A percentile compares a stretch with the other conserved stretches of the same genome.
phyloP scores from a whole-genome alignment of 2,888 invertebrate species.

The Archips xylosteana region DNA sequence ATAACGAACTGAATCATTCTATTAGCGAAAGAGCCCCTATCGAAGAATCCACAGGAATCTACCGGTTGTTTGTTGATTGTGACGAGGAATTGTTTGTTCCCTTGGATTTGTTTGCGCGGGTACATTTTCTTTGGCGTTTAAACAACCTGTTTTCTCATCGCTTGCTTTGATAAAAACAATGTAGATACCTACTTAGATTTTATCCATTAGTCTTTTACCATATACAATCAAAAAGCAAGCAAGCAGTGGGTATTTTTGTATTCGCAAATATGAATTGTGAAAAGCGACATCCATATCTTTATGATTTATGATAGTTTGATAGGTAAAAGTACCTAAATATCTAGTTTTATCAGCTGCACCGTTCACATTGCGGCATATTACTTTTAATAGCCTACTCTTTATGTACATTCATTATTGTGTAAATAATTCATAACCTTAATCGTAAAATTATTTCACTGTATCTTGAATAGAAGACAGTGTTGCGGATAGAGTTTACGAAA shows the following conservation, averaged over 20 bases:
- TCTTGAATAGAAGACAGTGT: not conserved
- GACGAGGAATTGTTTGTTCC: slow-evolving; percentile 24
- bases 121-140: not conserved
- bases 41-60: slow-evolving; percentile 18
- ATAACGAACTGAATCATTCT: slow-evolving; percentile 13
- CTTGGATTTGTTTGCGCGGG: slow-evolving; percentile 12
- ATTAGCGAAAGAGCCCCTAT: slow-evolving; percentile 7
- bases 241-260: no score
- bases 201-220: not conserved
- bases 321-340: no score
- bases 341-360: no score
- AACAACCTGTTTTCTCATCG: not conserved
- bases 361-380: no score
- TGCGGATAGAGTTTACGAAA: slow-evolving; percentile 11
- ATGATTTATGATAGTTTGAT: no score
- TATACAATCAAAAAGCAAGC: not conserved
- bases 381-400: no score
- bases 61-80: slow-evolving; percentile 15
- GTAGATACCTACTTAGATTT: not conserved
- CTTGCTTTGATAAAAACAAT: not conserved
- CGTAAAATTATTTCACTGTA: not conserved
- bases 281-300: no score
- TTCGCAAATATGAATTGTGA: no score
- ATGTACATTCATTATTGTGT: no score
- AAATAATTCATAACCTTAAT: no score